A percentile compares a stretch with the other conserved stretches of the same genome.
These are phyloP conservation scores for Crotalus horridus DNA, from an alignment of 2,113 vertebrate species.

Conservation along the genomic window DNA sequence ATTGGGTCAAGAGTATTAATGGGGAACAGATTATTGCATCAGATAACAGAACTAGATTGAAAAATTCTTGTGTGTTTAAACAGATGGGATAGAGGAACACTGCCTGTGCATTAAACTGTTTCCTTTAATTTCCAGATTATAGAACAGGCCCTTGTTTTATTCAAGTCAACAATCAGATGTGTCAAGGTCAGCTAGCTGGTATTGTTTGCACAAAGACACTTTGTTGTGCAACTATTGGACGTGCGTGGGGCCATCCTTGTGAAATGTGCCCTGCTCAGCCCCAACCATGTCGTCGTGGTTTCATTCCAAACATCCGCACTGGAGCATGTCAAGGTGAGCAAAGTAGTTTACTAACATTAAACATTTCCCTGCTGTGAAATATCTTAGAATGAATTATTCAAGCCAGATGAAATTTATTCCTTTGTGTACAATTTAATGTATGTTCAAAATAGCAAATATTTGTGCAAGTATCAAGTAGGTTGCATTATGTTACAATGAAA, in stretches of 20 bases:
- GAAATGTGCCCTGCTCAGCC: conserved; percentile 76
- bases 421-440: background rate
- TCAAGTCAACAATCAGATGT: conserved; percentile 73
- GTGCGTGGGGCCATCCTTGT: conserved; percentile 77
- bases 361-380: background rate
- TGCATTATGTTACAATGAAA: background rate
- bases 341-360: background rate
- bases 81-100: background rate
- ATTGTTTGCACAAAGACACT: conserved; percentile 78
- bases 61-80: fast-evolving
- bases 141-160: conserved; percentile 77
- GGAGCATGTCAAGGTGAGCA: conserved; percentile 77
- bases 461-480: background rate
- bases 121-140: conserved; percentile 67
- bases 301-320: conserved; percentile 74
- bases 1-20: background rate
- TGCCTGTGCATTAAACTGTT: background rate
- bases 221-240: conserved; percentile 77
- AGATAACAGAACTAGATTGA: background rate
- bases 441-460: background rate
- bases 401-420: background rate
- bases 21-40: background rate
- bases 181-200: conserved; percentile 74
- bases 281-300: conserved; percentile 74
- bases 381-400: background rate